Evolutionary conservation across 2,888 invertebrate genomes (phyloP).

Genomic region (Phalangium opilio): DNA sequence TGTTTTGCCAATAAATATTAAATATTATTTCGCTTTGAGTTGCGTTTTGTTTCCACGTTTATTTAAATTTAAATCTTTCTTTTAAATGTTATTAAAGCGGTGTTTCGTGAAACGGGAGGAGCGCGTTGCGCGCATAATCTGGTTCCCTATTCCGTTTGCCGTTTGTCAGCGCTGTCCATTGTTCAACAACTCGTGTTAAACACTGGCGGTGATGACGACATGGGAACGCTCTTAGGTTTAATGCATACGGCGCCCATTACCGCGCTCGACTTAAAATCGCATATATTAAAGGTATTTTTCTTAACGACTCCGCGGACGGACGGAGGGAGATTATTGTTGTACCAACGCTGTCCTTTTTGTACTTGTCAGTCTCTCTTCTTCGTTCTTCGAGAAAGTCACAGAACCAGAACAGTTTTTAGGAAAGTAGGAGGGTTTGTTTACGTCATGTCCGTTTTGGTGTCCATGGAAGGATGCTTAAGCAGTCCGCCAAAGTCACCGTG

Average conservation of each 20-base stretch:
- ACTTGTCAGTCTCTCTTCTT: conserved; percentile 50
- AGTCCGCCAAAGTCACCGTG: conserved; percentile 37
- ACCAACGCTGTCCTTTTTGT: background rate
- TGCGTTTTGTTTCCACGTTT: no score
- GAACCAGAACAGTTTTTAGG: conserved; percentile 88
- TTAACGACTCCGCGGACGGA: no score
- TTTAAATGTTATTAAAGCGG: no score
- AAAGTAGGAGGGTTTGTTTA: conserved; percentile 97
- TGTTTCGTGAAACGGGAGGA: conserved; percentile 85
- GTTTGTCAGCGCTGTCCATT: conserved; percentile 66
- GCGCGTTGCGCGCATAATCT: conserved; percentile 81
- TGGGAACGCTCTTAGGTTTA: conserved; percentile 76
- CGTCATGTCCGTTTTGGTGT: conserved; percentile 84
- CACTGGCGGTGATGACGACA: conserved; percentile 88
- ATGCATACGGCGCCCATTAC: conserved; percentile 76
- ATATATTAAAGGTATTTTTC: conserved; percentile 72
- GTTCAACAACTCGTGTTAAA: conserved; percentile 75
- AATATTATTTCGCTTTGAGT: no score
- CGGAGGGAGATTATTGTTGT: no score
- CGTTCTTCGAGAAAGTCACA: conserved; percentile 86
- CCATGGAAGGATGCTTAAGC: conserved; percentile 67
- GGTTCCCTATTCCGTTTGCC: conserved; percentile 63
- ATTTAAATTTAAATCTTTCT: conserved; percentile 1
- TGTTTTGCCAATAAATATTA: no score
- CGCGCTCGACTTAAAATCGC: conserved; percentile 67